Evolutionary conservation across 2,888 invertebrate genomes (phyloP), one percentile per base, ranked within the genome.

Genomic region (Lasioglossum figueresi): DNA sequence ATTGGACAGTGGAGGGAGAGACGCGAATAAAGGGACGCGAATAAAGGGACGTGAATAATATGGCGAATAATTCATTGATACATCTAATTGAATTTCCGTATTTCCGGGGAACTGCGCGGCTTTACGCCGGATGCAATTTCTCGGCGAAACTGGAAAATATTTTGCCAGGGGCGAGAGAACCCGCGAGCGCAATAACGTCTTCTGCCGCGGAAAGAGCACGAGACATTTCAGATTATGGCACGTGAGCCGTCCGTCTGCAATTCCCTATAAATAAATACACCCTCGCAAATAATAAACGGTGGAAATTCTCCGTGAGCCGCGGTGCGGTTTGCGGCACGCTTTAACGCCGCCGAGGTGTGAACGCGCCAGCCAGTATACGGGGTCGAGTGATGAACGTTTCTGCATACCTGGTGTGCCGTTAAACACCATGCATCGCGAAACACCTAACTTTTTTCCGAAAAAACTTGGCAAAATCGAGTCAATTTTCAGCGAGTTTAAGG

Each of bases 211-310:
- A 63, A 83, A 79, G 45, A 59, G 59, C 63, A 43, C 19, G 70
- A 40, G 79, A 84, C 80, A 34, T 70, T 68, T 27, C 31, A 59
- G 71, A 76, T 84, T 80, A 85, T 80, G 76, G 37, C 71, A 14
- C 23, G 59, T 40, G 37, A 83, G 34, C 34, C 27, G 23, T 68
- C 19, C 37, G 71, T 40, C 23, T 37, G 52, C 80, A 63, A 76
- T 75, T 80, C 66, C 66, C 59, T 73, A 81, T 84, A 86, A 84
- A 86, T 85, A 84, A 86, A 84, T 84, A 86, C 81, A 40, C 40
- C 40, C 75, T 71, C 66, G 77, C 75, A 86, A 86, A 86, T 86
- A 79, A 85, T 76, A 78, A 80, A 84, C 79, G 79, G 70, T 19
- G 70, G 72, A 52, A 85, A 76, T 83, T 76, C 43, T 34, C 31